A percentile compares a stretch with the other conserved stretches of the same genome.
phyloP scores from a whole-genome alignment of 1,140 invertebrate genomes.

The Catajapyx aquilonaris region DNA sequence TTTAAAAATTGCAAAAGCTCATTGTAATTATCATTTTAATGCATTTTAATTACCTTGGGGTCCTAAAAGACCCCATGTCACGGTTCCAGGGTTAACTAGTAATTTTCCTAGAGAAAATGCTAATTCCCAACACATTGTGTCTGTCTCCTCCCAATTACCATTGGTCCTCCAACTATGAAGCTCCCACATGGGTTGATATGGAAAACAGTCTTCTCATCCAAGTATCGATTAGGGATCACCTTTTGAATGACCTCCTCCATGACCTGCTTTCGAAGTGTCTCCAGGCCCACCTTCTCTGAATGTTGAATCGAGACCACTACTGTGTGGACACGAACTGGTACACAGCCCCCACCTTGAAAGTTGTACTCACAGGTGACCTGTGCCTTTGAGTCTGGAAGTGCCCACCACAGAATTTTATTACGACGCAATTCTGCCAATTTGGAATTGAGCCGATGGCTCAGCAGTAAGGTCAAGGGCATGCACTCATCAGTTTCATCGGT shows the following conservation, averaged over 20 bases:
- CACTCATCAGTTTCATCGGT: conserved; percentile 41
- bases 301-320: conserved; percentile 46
- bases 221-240: conserved; percentile 26
- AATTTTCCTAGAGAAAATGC: background rate
- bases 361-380: conserved; percentile 27
- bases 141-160: conserved; percentile 15
- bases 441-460: conserved; percentile 37
- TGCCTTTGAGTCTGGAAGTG: conserved; percentile 39
- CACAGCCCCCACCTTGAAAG: conserved; percentile 23
- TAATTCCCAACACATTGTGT: background rate
- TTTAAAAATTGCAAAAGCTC: too few relatives aligned
- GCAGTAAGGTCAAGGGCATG: conserved; percentile 41
- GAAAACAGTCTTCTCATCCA: conserved; percentile 25
- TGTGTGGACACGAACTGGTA: conserved; percentile 40
- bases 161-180: conserved; percentile 32
- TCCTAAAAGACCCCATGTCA: too few relatives aligned
- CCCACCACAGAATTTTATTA: conserved; percentile 33
- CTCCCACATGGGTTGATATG: conserved; percentile 36
- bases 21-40: too few relatives aligned
- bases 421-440: conserved; percentile 31
- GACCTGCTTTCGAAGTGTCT: conserved; percentile 30
- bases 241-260: conserved; percentile 31
- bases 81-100: too few relatives aligned
- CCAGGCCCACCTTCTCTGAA: conserved; percentile 26
- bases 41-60: too few relatives aligned